Conservation (phyloP, 2,113 vertebrate species). For the Cricetomys ansorgei region DNA sequence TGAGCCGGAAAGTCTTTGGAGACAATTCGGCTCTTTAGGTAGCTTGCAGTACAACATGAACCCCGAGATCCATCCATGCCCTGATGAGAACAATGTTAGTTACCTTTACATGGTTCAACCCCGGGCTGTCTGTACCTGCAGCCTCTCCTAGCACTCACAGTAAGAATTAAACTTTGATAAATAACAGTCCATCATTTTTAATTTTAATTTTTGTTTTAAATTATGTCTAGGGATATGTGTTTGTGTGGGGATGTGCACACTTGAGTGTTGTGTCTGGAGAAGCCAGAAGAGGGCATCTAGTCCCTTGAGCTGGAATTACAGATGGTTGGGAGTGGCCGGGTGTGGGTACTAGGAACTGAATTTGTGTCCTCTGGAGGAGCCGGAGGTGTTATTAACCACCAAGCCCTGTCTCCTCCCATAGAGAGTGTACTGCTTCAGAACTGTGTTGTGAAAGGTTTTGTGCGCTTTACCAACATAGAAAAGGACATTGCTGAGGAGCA, state of each 20-base stretch:
- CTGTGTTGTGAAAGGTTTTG: not conserved
- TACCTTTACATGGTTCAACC: not conserved
- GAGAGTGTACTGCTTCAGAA: not conserved
- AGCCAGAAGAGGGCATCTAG: not conserved
- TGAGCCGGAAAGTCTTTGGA: slow-evolving; percentile 67
- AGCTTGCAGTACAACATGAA: not conserved
- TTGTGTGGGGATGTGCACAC: no score
- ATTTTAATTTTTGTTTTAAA: not conserved
- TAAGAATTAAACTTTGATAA: not conserved
- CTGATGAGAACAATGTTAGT: not conserved
- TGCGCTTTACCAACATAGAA: not conserved
- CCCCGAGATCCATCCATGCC: not conserved
- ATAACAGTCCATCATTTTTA: not conserved
- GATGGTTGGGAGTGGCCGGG: no score
- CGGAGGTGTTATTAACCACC: not conserved
- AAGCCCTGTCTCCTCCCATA: not conserved
- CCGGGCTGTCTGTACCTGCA: not conserved
- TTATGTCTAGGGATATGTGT: not conserved
- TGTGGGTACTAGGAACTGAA: not conserved
- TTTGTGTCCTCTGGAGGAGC: not conserved
- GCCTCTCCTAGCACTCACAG: not conserved
- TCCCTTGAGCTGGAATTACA: not conserved
- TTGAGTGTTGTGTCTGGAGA: not conserved
- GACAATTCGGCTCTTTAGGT: slow-evolving; percentile 61
- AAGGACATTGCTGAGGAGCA: not conserved